A percentile compares a stretch with the other conserved stretches of the same genome.
phyloP scores from a whole-genome alignment of 30 jellyfish, hydroid and myxozoan genomes.

The Mastigias papua region DNA sequence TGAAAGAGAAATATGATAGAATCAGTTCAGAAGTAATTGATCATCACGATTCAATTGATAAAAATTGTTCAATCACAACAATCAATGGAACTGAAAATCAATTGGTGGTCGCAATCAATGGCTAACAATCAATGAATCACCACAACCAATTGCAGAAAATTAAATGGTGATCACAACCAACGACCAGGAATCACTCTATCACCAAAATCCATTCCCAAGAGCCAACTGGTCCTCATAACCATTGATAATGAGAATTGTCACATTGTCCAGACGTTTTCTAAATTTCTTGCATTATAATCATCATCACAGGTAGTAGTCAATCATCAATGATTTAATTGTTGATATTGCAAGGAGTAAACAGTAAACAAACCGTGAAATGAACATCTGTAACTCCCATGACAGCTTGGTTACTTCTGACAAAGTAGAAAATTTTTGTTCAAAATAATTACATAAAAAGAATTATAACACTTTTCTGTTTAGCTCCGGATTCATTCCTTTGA shows the following conservation, averaged over 20 bases:
- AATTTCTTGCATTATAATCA: neutral
- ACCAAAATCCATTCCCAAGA: no score
- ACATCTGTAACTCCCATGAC: constrained; percentile 94
- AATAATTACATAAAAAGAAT: neutral
- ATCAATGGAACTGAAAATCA: no score
- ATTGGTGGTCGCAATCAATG: no score
- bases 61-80: neutral
- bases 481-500: no score
- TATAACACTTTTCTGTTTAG: neutral
- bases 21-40: neutral
- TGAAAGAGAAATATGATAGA: neutral
- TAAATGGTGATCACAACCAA: no score
- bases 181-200: no score
- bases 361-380: constrained; percentile 79
- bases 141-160: no score
- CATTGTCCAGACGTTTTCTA: no score
- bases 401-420: constrained; percentile 73
- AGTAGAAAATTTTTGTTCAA: neutral
- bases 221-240: no score
- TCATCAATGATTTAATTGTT: neutral
- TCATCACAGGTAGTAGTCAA: neutral
- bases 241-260: no score
- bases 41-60: neutral
- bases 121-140: no score
- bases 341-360: neutral